Evolutionary conservation across 2,888 invertebrate species (phyloP).

Genomic region (Drosophila pseudotalamancana): DNA sequence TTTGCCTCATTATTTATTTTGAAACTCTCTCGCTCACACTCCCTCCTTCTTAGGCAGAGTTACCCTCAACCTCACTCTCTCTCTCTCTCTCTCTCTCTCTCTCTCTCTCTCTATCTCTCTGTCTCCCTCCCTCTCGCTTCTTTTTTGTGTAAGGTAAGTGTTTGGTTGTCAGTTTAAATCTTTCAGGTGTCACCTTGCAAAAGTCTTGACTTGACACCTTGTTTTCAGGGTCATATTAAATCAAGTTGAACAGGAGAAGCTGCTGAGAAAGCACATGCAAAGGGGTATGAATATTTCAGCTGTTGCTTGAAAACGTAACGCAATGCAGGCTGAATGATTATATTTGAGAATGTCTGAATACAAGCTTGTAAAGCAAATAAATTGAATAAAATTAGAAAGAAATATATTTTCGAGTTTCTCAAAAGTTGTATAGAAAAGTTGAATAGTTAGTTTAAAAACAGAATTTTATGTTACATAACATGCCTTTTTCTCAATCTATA

Average conservation of each 20-base stretch:
- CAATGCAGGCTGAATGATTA: no score
- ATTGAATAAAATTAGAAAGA: no score
- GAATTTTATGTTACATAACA: no score
- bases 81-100: not conserved
- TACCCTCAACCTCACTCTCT: not conserved
- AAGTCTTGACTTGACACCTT: slow-evolving; percentile 1
- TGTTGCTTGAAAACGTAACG: no score
- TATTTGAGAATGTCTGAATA: no score
- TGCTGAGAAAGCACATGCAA: not conserved
- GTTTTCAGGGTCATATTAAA: slow-evolving; percentile 20
- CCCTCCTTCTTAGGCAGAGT: not conserved
- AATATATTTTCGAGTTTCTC: no score
- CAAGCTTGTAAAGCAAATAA: no score
- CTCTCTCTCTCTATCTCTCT: not conserved
- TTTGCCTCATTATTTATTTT: slow-evolving; percentile 49
- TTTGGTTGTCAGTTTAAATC: slow-evolving; percentile 31
- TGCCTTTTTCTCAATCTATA: not conserved
- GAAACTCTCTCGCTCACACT: slow-evolving; percentile 24
- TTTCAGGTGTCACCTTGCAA: slow-evolving; percentile 35
- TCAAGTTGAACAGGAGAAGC: not conserved
- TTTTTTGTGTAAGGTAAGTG: not conserved
- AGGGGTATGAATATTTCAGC: not conserved
- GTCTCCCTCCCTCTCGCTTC: not conserved
- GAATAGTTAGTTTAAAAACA: no score
- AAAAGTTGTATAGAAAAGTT: no score